Evolutionary conservation across 2,888 invertebrate species (phyloP).

Genomic region (Arctia plantaginis): DNA sequence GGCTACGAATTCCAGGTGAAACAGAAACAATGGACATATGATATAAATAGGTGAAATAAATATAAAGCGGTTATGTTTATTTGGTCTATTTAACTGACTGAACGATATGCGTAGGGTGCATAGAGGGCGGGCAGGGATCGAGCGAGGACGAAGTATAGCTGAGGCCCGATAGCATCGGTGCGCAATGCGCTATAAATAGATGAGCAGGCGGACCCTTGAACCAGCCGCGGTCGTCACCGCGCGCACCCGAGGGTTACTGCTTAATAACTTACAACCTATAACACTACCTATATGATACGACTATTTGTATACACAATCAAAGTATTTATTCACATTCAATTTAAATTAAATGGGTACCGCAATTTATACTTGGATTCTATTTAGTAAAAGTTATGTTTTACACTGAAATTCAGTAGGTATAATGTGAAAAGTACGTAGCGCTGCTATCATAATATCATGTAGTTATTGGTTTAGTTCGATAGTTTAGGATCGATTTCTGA

Average conservation of each 20-base stretch:
- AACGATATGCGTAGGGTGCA: slow-evolving; percentile 81
- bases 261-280: slow-evolving; percentile 46
- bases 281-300: neutral
- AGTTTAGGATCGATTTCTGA: neutral
- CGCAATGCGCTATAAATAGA: slow-evolving; percentile 83
- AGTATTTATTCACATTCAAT: neutral
- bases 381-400: neutral
- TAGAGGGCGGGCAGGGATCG: slow-evolving; percentile 78
- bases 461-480: neutral
- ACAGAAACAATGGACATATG: slow-evolving; percentile 81
- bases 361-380: neutral
- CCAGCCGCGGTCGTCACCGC: slow-evolving; percentile 77
- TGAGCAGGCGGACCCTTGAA: slow-evolving; percentile 81
- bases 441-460: neutral
- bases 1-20: slow-evolving; percentile 78
- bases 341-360: neutral
- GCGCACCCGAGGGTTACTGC: slow-evolving; percentile 67
- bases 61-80: slow-evolving; percentile 76
- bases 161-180: slow-evolving; percentile 78
- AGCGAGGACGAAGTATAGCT: slow-evolving; percentile 71
- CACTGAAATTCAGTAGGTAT: neutral
- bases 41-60: slow-evolving; percentile 83
- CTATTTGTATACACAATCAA: neutral
- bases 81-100: slow-evolving; percentile 81
- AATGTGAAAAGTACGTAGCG: neutral